Conservation (phyloP, 1,140 invertebrate genomes). For the Drosophila simulans region DNA sequence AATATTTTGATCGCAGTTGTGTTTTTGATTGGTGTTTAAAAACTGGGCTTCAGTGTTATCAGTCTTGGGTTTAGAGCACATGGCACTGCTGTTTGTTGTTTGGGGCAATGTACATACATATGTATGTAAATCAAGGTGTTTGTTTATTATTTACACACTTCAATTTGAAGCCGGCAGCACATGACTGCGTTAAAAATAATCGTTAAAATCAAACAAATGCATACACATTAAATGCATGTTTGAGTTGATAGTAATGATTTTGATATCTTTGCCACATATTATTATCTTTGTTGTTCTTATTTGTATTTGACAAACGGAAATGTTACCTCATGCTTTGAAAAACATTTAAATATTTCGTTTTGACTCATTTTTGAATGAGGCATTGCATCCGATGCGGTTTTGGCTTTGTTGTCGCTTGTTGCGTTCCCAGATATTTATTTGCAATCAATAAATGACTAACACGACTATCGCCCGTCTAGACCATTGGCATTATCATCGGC, state of each 20-base stretch:
- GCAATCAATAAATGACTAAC: conserved; percentile 54
- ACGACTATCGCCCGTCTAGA: conserved; percentile 3
- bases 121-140: not conserved
- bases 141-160: conserved; percentile 40
- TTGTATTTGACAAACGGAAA: not conserved
- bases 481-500: conserved; percentile 15
- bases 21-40: not conserved
- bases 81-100: conserved; percentile 27
- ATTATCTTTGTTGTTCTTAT: not conserved
- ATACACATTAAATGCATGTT: not conserved
- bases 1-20: not conserved
- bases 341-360: not conserved
- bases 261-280: not conserved
- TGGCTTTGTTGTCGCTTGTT: conserved; percentile 26
- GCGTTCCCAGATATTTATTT: conserved; percentile 20
- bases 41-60: conserved; percentile 32
- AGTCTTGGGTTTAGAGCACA: conserved; percentile 19
- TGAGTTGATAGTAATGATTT: not conserved
- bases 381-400: conserved; percentile 17
- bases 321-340: too few relatives aligned
- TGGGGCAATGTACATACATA: not conserved
- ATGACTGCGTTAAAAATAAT: too few relatives aligned
- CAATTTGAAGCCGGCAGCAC: not conserved
- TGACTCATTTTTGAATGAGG: not conserved
- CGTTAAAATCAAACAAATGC: not conserved